phyloP scores from a whole-genome alignment of 2,113 vertebrate species.

The Monopterus albus region DNA sequence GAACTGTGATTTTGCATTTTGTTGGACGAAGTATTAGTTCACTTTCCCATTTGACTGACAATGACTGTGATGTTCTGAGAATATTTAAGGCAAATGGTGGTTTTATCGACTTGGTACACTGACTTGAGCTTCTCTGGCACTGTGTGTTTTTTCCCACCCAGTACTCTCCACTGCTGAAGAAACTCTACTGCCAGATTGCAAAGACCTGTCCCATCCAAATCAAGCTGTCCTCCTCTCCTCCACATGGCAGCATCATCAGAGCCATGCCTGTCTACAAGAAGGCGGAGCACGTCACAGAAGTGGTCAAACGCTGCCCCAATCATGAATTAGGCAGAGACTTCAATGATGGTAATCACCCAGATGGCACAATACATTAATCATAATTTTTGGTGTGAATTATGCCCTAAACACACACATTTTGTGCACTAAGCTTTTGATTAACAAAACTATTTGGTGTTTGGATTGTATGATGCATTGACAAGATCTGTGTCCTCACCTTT shows the following conservation, averaged over 20 bases:
- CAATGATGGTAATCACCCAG: conserved; percentile 87
- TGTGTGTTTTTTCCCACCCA: conserved; percentile 61
- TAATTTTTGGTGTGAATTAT: neutral
- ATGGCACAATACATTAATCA: neutral
- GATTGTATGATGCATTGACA: neutral
- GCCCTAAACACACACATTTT: neutral
- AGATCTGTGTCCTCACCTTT: neutral
- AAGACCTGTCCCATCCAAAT: conserved; percentile 99
- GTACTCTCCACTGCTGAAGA: conserved; percentile 98
- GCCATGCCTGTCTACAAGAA: conserved; percentile 99
- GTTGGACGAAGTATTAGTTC: neutral
- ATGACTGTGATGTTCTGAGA: neutral
- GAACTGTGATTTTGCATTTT: neutral
- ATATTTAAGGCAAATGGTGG: neutral
- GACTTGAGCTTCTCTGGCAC: neutral
- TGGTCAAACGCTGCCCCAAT: conserved; percentile 98
- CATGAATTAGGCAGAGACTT: conserved; percentile 96
- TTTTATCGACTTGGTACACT: neutral
- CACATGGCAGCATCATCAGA: conserved; percentile 90
- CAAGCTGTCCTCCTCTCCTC: conserved; percentile 89
- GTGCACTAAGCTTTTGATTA: neutral
- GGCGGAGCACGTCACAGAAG: conserved; percentile 96
- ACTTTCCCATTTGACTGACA: neutral
- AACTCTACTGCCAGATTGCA: conserved; percentile 98
- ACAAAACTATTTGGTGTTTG: neutral